Conservation (phyloP, 2,113 vertebrate genomes). For the Pelusios castaneus region DNA sequence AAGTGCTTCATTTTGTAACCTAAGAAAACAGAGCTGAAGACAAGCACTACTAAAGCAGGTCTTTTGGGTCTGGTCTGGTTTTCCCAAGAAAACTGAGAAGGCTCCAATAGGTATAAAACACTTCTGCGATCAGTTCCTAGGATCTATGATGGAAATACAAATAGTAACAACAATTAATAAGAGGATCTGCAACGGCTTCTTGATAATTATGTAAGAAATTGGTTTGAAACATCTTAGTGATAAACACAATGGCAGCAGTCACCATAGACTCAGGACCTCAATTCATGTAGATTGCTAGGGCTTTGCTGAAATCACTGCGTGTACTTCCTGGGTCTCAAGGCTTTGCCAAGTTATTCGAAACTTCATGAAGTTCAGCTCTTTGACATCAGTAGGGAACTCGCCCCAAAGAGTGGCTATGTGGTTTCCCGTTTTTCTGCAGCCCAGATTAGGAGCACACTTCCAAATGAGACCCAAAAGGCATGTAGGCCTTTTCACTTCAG, state of each 20-base stretch:
- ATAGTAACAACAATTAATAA: background rate
- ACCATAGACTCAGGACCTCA: background rate
- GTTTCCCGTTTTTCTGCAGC: background rate
- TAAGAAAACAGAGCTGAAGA: background rate
- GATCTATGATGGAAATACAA: background rate
- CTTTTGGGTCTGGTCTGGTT: background rate
- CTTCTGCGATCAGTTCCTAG: background rate
- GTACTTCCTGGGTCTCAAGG: background rate
- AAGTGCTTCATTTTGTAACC: background rate
- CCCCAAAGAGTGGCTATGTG: fast-evolving
- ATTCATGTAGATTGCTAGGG: background rate
- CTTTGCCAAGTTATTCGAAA: background rate
- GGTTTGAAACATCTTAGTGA: background rate
- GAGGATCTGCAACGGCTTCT: background rate
- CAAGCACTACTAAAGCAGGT: background rate
- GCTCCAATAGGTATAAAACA: background rate
- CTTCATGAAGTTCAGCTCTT: background rate
- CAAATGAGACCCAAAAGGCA: background rate
- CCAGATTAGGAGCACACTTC: background rate
- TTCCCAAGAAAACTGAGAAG: background rate
- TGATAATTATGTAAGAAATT: background rate
- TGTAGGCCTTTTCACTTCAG: background rate
- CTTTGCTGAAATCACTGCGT: background rate
- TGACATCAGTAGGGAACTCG: background rate
- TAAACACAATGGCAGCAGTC: background rate